phyloP scores from a whole-genome alignment of 1,140 invertebrate genomes.

The Drosophila rhopaloa region DNA sequence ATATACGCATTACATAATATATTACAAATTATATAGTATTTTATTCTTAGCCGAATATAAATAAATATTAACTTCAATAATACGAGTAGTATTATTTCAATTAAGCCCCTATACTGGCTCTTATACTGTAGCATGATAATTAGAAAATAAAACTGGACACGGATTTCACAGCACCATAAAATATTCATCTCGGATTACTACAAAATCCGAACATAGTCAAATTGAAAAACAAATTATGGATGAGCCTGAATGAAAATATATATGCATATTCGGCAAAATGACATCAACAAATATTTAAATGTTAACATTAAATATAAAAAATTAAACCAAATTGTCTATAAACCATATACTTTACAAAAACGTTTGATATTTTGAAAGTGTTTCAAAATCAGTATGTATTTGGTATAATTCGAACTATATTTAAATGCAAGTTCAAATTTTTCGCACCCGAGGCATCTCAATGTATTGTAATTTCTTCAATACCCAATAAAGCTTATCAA shows the following conservation, averaged over 20 bases:
- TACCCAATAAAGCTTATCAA: constrained; percentile 16
- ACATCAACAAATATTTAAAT: constrained; percentile 2
- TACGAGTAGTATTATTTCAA: constrained; percentile 13
- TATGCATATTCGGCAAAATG: constrained; percentile 9
- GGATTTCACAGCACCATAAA: constrained; percentile 7
- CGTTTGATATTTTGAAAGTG: neutral
- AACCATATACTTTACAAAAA: constrained; percentile 1
- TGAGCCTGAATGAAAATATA: neutral
- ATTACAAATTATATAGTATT: constrained; percentile 14
- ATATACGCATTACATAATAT: constrained; percentile 13
- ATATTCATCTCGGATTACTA: constrained; percentile 7
- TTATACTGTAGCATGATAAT: constrained; percentile 6
- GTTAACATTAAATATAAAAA: constrained; percentile 3
- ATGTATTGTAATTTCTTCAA: constrained; percentile 14
- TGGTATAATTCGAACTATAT: constrained; percentile 6
- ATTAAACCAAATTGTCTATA: neutral
- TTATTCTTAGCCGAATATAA: constrained; percentile 19
- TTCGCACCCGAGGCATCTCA: constrained; percentile 6
- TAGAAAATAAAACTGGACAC: constrained; percentile 1
- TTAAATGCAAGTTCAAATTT: constrained; percentile 7
- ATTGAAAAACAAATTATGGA: constrained; percentile 1
- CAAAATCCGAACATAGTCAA: constrained; percentile 4
- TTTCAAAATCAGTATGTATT: neutral
- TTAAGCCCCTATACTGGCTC: constrained; percentile 13
- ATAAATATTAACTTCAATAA: constrained; percentile 17